These are phyloP conservation scores for Hemibagrus wyckioides DNA, from an alignment of 2,113 vertebrate species.

Conservation along the genomic window DNA sequence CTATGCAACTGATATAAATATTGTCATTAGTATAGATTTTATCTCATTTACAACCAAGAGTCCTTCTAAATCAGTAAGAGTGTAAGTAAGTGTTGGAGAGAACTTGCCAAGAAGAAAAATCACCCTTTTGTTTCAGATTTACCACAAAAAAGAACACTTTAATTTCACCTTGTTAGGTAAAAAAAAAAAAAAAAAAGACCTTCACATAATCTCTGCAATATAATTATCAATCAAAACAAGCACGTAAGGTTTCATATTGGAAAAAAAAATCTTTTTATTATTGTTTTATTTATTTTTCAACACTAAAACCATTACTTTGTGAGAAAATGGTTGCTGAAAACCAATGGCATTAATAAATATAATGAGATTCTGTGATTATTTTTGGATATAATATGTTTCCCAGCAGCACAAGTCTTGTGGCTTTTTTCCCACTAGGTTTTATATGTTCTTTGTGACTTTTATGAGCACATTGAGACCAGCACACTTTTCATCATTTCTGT, in stretches of 20 bases:
- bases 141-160: background rate
- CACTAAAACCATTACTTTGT: constrained; percentile 1
- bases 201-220: background rate
- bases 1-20: no score
- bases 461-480: constrained; percentile 15
- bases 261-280: background rate
- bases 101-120: background rate
- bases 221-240: background rate
- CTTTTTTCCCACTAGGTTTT: constrained; percentile 34
- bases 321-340: background rate
- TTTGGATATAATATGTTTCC: constrained; percentile 28
- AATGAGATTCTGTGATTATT: constrained; percentile 38
- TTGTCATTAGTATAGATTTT: background rate
- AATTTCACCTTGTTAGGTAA: background rate
- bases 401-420: constrained; percentile 22
- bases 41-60: background rate
- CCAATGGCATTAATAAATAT: constrained; percentile 15
- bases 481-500: constrained; percentile 36
- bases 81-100: background rate
- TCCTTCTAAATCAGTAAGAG: background rate
- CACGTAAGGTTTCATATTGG: background rate
- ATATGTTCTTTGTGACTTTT: constrained; percentile 42
- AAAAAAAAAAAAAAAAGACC: background rate
- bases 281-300: background rate
- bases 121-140: background rate